Conservation (phyloP, 2,113 vertebrate genomes). For the Tachycineta bicolor region DNA sequence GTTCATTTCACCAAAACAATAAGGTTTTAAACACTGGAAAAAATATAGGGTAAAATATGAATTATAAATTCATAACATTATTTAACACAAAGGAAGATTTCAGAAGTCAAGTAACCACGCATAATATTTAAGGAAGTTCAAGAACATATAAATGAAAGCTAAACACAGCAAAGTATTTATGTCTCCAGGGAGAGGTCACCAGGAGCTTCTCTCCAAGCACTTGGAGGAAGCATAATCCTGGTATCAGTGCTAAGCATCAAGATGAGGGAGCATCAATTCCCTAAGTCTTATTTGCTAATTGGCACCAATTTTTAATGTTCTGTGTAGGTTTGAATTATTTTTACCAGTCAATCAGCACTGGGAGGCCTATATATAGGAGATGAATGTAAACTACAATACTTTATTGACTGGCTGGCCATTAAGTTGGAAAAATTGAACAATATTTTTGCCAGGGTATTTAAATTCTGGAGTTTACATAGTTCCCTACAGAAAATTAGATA, state of each 20-base stretch:
- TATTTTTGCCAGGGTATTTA: neutral
- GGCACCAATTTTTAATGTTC: neutral
- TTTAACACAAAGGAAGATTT: neutral
- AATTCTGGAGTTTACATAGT: neutral
- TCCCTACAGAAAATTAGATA: neutral
- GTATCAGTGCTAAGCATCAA: neutral
- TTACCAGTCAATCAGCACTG: neutral
- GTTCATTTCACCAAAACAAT: neutral
- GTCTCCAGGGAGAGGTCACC: neutral
- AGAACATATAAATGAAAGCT: neutral
- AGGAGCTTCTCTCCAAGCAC: neutral
- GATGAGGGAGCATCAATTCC: neutral
- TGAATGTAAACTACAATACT: neutral
- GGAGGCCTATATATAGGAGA: neutral
- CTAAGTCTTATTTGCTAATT: neutral
- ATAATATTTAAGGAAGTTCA: neutral
- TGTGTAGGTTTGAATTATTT: neutral
- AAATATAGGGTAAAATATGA: neutral
- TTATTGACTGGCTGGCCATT: neutral
- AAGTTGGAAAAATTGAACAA: neutral
- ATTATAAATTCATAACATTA: neutral
- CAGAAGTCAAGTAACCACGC: neutral
- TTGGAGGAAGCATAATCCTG: neutral
- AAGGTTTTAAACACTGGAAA: neutral
- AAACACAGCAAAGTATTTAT: neutral